Evolutionary conservation across 2,888 invertebrate species (phyloP).

Genomic region (Petrophora chlorosata): DNA sequence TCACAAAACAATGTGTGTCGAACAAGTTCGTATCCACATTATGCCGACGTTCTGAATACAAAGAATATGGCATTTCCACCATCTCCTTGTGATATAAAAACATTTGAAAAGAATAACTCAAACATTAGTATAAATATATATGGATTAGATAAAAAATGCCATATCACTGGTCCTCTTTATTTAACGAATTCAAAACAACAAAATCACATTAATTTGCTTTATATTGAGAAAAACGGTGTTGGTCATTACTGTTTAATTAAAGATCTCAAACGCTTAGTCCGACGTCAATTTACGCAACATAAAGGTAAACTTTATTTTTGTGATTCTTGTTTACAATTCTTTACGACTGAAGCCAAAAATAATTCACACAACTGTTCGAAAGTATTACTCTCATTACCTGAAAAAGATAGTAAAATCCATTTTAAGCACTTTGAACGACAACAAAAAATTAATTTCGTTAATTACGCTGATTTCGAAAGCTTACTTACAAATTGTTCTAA

Average conservation of each 20-base stretch:
- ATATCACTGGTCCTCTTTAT: conserved; percentile 31
- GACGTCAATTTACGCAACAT: conserved; percentile 26
- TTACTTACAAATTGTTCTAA: conserved; percentile 6
- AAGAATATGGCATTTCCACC: conserved; percentile 26
- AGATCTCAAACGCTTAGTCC: conserved; percentile 26
- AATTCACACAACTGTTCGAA: background rate
- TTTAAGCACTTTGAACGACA: conserved; percentile 30
- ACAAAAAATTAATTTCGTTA: conserved; percentile 28
- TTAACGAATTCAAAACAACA: conserved; percentile 11
- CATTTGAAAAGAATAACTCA: conserved; percentile 26
- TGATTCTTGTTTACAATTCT: conserved; percentile 29
- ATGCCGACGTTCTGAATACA: conserved; percentile 15
- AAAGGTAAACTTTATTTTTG: conserved; percentile 28
- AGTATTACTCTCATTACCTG: conserved; percentile 12
- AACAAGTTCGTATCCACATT: conserved; percentile 26
- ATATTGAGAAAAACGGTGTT: conserved; percentile 17
- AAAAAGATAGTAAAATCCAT: conserved; percentile 14
- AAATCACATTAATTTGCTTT: conserved; percentile 32
- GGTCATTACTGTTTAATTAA: conserved; percentile 34
- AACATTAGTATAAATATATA: conserved; percentile 13
- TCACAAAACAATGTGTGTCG: conserved; percentile 14
- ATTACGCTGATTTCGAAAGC: conserved; percentile 31
- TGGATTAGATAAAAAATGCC: conserved; percentile 20
- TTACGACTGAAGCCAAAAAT: conserved; percentile 16
- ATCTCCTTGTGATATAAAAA: conserved; percentile 22